Percentiles rank a stretch among this genome's conserved stretches.
phyloP scores from a whole-genome alignment of 2,888 invertebrate species.

The Lithophane leautieri region DNA sequence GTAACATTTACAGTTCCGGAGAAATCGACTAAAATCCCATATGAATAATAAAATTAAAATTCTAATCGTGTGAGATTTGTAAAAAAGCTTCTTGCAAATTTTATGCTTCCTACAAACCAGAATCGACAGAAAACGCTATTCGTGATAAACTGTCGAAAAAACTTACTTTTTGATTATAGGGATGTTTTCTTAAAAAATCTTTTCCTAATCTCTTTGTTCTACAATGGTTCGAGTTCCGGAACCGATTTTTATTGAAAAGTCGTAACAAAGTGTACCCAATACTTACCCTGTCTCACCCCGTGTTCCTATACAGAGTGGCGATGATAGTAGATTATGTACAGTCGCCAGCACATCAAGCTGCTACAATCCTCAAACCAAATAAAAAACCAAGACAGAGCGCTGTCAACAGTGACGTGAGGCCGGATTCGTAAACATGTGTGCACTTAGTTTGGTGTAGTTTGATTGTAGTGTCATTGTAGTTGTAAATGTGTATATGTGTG shows the following conservation, averaged over 20 bases:
- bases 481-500: too few species aligned
- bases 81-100: not conserved
- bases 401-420: too few species aligned
- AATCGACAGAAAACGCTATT: not conserved
- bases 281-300: too few species aligned
- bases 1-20: not conserved
- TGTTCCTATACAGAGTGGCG: not conserved
- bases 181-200: not conserved
- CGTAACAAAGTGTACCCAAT: too few species aligned
- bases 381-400: too few species aligned
- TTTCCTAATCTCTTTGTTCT: not conserved
- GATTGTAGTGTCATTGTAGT: too few species aligned
- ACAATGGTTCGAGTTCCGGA: not conserved
- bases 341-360: too few species aligned
- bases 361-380: too few species aligned
- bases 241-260: not conserved
- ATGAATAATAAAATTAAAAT: not conserved
- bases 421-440: too few species aligned
- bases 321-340: too few species aligned
- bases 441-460: too few species aligned
- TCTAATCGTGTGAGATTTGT: not conserved
- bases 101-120: not conserved
- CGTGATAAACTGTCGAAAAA: not conserved
- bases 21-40: slow-evolving; percentile 1
- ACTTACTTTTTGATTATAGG: not conserved